phyloP scores from a whole-genome alignment of 2,888 invertebrate species.

The Aspidapion aeneum region DNA sequence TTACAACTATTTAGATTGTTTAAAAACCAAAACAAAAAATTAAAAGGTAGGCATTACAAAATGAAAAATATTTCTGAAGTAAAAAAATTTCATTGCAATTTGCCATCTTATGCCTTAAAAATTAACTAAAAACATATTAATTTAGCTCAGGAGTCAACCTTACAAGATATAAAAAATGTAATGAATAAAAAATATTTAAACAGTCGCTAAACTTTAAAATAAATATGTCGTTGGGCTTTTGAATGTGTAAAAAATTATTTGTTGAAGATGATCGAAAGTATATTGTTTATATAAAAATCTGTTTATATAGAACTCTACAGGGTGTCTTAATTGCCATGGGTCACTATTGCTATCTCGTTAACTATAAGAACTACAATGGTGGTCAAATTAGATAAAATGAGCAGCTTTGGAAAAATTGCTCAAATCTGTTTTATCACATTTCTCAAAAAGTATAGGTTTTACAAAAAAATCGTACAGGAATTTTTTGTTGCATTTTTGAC shows the following conservation, averaged over 20 bases:
- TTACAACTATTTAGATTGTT: too few relatives aligned
- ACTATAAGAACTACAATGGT: too few relatives aligned
- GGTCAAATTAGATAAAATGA: too few relatives aligned
- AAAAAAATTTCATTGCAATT: slow-evolving; percentile 30
- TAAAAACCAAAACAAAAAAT: too few relatives aligned
- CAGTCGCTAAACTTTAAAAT: background rate
- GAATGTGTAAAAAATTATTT: slow-evolving; percentile 33
- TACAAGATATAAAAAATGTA: background rate
- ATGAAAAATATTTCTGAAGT: background rate
- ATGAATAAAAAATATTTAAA: slow-evolving; percentile 6
- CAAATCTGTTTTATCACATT: too few relatives aligned
- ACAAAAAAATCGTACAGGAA: background rate
- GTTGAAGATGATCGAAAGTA: slow-evolving; percentile 33
- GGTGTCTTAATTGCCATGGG: too few relatives aligned
- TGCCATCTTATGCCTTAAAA: slow-evolving; percentile 37
- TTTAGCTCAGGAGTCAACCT: slow-evolving; percentile 43
- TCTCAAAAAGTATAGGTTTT: too few relatives aligned
- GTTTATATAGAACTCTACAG: slow-evolving; percentile 25
- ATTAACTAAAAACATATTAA: slow-evolving; percentile 41
- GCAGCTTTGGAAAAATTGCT: too few relatives aligned
- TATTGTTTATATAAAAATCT: slow-evolving; percentile 26
- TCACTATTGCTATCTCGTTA: too few relatives aligned
- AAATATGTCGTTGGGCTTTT: slow-evolving; percentile 28
- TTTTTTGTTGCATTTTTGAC: too few relatives aligned
- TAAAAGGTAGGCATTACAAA: too few relatives aligned